Evolutionary conservation across 2,888 invertebrate genomes (phyloP).

Genomic region (Acrocyrtus sp.): DNA sequence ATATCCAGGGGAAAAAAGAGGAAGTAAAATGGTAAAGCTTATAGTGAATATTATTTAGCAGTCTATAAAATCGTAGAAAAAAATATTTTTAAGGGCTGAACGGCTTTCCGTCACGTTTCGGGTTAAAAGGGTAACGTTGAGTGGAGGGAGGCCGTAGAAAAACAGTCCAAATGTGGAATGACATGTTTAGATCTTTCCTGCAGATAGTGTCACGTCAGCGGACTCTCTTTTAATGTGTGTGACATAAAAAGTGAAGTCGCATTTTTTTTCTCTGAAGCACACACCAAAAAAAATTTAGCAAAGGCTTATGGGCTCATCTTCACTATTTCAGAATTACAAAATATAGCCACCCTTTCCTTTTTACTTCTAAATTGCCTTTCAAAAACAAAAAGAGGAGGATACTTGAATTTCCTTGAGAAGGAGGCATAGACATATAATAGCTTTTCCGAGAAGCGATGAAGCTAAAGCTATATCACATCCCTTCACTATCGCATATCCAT

Average conservation of each 20-base stretch:
- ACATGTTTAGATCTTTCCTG: conserved; percentile 37
- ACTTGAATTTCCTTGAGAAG: conserved; percentile 13
- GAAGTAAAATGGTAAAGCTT: background rate
- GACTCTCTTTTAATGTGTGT: background rate
- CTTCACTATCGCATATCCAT: conserved; percentile 36
- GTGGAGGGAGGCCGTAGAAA: no score
- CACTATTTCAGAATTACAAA: no score
- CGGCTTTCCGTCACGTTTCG: conserved; percentile 37
- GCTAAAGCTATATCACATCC: no score
- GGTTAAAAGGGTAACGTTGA: conserved; percentile 43
- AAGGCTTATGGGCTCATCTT: no score
- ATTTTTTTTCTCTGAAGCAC: background rate
- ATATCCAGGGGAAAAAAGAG: background rate
- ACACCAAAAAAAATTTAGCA: no score
- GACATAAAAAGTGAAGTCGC: background rate
- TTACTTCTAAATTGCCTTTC: no score
- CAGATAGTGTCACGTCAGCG: conserved; percentile 44
- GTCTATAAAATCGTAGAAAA: no score
- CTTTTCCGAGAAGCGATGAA: no score
- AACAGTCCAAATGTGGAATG: conserved; percentile 37
- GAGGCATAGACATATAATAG: background rate
- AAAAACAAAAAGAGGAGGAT: no score
- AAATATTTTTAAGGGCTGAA: conserved; percentile 46
- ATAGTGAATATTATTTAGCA: no score
- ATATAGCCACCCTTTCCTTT: background rate